Evolutionary conservation across 37 sponge, comb jelly and placozoan genomes (phyloP).

Genomic region (Bolinopsis microptera): DNA sequence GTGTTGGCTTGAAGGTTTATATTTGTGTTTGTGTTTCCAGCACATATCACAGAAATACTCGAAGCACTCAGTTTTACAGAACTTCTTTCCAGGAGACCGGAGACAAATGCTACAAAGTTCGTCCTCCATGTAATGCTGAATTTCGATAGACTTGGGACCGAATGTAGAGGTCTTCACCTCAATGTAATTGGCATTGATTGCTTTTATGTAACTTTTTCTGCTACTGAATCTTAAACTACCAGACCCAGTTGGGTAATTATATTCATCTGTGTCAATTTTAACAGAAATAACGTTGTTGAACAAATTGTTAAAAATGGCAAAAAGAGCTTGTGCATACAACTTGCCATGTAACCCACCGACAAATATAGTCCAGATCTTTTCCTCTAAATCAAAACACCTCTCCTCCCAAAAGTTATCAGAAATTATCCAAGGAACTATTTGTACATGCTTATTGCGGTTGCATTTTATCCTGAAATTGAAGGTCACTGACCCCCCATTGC

Average conservation of each 20-base stretch:
- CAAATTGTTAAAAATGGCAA: conserved; percentile 91
- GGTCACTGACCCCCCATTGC: conserved; percentile 50
- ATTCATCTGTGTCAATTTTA: conserved; percentile 94
- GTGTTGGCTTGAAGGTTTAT: not conserved
- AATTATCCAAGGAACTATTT: conserved; percentile 53
- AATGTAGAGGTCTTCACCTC: conserved; percentile 79
- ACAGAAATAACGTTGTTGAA: conserved; percentile 99
- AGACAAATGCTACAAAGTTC: conserved; percentile 11
- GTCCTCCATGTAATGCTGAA: conserved; percentile 61
- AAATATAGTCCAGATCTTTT: conserved; percentile 70
- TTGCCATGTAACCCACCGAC: conserved; percentile 98
- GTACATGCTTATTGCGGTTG: conserved; percentile 60
- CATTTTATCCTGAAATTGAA: conserved; percentile 64
- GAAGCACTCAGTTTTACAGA: conserved; percentile 61
- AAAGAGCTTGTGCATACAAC: conserved; percentile 88
- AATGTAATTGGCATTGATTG: conserved; percentile 95
- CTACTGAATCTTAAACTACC: conserved; percentile 95
- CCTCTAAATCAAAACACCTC: not conserved
- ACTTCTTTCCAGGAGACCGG: conserved; percentile 24
- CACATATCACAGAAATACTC: conserved; percentile 60
- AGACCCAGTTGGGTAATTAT: conserved; percentile 98
- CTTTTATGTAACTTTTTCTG: conserved; percentile 89
- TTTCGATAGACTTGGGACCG: conserved; percentile 62
- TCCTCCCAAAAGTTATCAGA: conserved; percentile 64
- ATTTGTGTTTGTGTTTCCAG: conserved; percentile 40